phyloP scores from a whole-genome alignment of 2,797 vertebrate genomes.

The Sebastes oblongus region DNA sequence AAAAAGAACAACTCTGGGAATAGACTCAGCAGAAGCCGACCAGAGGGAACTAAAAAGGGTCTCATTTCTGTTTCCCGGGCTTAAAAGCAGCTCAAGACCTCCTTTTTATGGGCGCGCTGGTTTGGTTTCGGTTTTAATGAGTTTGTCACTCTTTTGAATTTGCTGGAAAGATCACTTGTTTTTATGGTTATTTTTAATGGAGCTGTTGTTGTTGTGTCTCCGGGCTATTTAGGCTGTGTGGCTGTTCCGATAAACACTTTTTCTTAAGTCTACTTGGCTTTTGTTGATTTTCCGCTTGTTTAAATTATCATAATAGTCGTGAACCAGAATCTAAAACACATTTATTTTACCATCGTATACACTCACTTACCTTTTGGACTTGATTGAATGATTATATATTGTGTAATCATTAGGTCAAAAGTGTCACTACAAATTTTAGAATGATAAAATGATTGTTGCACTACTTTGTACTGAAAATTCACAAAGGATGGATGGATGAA shows the following conservation, averaged over 20 bases:
- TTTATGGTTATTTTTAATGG: constrained; percentile 34
- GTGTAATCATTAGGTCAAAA: too few species aligned
- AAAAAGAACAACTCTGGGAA: not conserved
- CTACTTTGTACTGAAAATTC: too few species aligned
- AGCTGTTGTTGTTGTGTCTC: constrained; percentile 5
- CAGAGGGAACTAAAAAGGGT: constrained; percentile 8
- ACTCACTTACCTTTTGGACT: too few species aligned
- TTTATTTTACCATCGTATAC: too few species aligned
- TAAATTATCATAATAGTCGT: too few species aligned
- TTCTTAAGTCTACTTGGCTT: not conserved
- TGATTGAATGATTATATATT: too few species aligned
- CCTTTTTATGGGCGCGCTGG: constrained; percentile 5
- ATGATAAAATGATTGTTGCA: too few species aligned
- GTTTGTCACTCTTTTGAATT: constrained; percentile 8
- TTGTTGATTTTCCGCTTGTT: too few species aligned
- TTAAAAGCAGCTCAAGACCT: not conserved
- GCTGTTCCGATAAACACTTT: not conserved
- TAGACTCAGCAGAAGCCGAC: not conserved
- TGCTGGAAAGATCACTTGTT: constrained; percentile 33
- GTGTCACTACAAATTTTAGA: too few species aligned
- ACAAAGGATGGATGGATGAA: too few species aligned
- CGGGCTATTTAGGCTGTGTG: not conserved
- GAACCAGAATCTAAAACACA: not conserved
- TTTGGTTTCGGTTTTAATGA: constrained; percentile 41
- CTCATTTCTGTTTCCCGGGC: constrained; percentile 1